Evolutionary conservation across 2,888 invertebrate genomes (phyloP).

Genomic region (Drosophila melanosoma): DNA sequence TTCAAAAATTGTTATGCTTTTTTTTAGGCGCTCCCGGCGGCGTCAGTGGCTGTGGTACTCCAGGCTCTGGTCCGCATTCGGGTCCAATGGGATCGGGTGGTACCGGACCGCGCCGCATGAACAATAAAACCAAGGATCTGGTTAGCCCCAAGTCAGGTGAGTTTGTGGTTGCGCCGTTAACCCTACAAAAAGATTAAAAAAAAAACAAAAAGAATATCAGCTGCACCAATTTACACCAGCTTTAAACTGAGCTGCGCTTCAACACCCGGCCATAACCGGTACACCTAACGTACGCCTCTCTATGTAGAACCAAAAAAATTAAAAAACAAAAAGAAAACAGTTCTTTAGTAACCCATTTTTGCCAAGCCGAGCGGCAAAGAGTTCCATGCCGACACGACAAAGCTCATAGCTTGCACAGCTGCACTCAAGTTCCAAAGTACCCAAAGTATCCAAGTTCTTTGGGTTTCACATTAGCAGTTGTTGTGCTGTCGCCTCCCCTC

Average conservation of each 20-base stretch:
- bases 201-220: slow-evolving; percentile 26
- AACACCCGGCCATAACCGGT: slow-evolving; percentile 42
- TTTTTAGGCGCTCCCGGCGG: slow-evolving; percentile 83
- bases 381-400: slow-evolving; percentile 44
- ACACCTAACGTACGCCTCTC: slow-evolving; percentile 50
- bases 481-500: slow-evolving; percentile 47
- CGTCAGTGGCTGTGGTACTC: slow-evolving; percentile 84
- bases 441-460: slow-evolving; percentile 16
- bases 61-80: slow-evolving; percentile 84
- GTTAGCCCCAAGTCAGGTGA: slow-evolving; percentile 85
- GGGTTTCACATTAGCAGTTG: slow-evolving; percentile 37
- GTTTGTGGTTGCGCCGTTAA: slow-evolving; percentile 52
- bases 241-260: slow-evolving; percentile 57
- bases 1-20: fast-evolving
- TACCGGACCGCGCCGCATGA: slow-evolving; percentile 85
- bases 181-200: background rate
- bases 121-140: slow-evolving; percentile 85
- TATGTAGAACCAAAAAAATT: slow-evolving; percentile 31
- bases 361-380: slow-evolving; percentile 30
- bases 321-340: slow-evolving; percentile 6
- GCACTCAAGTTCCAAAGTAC: slow-evolving; percentile 50
- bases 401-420: slow-evolving; percentile 68
- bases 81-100: slow-evolving; percentile 85
- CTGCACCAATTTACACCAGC: slow-evolving; percentile 34
- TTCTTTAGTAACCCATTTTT: slow-evolving; percentile 18